Percentiles rank a stretch among this genome's conserved stretches.
Conservation (phyloP, 2,797 vertebrate species). For the Crocidura indochinensis region DNA sequence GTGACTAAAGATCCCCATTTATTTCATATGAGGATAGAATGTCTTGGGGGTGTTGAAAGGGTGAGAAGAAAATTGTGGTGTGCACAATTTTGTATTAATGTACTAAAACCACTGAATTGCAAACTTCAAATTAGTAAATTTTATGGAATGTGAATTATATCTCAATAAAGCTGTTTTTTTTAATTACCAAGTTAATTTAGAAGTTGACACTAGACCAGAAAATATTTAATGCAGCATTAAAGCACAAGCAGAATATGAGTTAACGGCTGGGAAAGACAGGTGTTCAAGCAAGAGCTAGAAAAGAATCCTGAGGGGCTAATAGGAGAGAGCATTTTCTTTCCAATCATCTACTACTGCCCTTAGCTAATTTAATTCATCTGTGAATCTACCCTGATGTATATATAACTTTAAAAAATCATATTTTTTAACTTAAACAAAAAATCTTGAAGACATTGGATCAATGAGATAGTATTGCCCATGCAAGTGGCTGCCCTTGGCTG, state of each 20-base stretch:
- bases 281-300: neutral
- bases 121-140: constrained; percentile 31
- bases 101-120: constrained; percentile 19
- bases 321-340: neutral
- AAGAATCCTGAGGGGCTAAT: neutral
- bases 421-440: too few relatives aligned
- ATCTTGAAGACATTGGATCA: too few relatives aligned
- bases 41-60: neutral
- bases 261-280: neutral
- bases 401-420: neutral
- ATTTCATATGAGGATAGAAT: constrained; percentile 3
- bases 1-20: neutral
- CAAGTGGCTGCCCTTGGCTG: too few relatives aligned
- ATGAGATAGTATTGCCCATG: too few relatives aligned
- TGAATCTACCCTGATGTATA: constrained; percentile 52
- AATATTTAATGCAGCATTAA: constrained; percentile 19
- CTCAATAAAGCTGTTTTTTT: constrained; percentile 45
- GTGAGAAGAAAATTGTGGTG: constrained; percentile 5
- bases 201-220: constrained; percentile 17
- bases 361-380: constrained; percentile 37
- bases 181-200: constrained; percentile 50
- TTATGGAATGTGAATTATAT: constrained; percentile 44
- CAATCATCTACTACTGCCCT: constrained; percentile 43
- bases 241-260: neutral
- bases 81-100: constrained; percentile 3